Percentiles rank a stretch among this genome's conserved stretches.
phyloP scores from a whole-genome alignment of 2,888 invertebrate genomes.

The Toxonevra muliebris region DNA sequence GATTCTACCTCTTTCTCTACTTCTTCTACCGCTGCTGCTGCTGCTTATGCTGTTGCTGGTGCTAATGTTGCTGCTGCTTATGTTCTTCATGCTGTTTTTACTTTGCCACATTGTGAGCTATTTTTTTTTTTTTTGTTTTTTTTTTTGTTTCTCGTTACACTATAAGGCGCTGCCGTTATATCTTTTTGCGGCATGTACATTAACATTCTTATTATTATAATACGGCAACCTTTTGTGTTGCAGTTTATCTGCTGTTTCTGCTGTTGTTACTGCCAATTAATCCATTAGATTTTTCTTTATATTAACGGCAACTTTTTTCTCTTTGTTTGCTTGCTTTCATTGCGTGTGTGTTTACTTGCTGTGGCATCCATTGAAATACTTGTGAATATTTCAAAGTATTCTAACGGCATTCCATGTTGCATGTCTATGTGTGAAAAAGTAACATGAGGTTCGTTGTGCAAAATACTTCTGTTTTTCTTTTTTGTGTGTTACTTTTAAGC shows the following conservation, averaged over 20 bases:
- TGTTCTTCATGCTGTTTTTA: neutral
- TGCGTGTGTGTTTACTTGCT: neutral
- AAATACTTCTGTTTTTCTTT: too few relatives aligned
- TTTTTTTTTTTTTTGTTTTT: neutral
- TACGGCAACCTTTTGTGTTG: neutral
- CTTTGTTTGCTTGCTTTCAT: neutral
- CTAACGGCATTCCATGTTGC: too few relatives aligned
- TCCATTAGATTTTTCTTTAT: neutral
- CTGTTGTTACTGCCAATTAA: constrained; percentile 21
- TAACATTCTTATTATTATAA: neutral
- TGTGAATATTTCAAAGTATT: too few relatives aligned
- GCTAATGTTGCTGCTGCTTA: neutral
- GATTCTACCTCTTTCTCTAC: neutral
- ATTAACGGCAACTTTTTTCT: neutral
- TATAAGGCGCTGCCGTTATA: neutral
- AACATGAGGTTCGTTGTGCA: too few relatives aligned
- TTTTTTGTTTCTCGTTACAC: neutral
- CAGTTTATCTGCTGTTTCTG: constrained; percentile 5
- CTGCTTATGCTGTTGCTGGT: neutral
- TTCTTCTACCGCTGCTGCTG: neutral
- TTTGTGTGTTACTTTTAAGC: too few relatives aligned
- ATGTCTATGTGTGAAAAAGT: too few relatives aligned
- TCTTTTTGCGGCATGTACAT: neutral
- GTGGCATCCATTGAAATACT: too few relatives aligned
- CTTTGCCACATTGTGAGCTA: neutral